These are phyloP conservation scores for Papilio gigon DNA, from an alignment of 2,888 invertebrate genomes.

Conservation along the genomic window DNA sequence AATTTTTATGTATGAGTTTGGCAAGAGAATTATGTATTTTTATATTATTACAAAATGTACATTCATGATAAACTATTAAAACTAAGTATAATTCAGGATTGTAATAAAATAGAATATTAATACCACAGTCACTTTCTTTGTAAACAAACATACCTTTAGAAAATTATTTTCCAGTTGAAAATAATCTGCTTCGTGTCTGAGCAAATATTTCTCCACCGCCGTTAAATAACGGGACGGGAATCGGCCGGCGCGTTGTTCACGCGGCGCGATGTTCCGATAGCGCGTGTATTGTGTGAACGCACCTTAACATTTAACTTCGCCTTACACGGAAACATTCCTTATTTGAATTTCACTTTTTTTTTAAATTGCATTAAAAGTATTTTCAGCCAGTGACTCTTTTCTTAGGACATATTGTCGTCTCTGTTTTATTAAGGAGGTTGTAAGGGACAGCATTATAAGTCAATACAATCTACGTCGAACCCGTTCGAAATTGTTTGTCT, in stretches of 20 bases:
- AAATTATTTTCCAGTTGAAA: slow-evolving; percentile 37
- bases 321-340: slow-evolving; percentile 50
- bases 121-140: neutral
- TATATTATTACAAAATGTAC: too few relatives aligned
- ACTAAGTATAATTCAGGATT: too few relatives aligned
- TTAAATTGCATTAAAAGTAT: slow-evolving; percentile 3
- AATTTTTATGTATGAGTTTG: neutral
- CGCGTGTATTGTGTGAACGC: slow-evolving; percentile 61
- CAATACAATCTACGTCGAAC: too few relatives aligned
- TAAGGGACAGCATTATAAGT: too few relatives aligned
- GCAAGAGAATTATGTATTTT: too few relatives aligned
- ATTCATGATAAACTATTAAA: too few relatives aligned
- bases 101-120: neutral
- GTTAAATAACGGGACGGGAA: slow-evolving; percentile 62
- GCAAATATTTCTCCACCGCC: slow-evolving; percentile 61
- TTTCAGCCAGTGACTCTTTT: slow-evolving; percentile 2
- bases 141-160: neutral
- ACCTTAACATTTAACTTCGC: slow-evolving; percentile 66
- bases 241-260: slow-evolving; percentile 78
- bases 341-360: slow-evolving; percentile 52
- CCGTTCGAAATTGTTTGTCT: too few relatives aligned
- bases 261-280: slow-evolving; percentile 67
- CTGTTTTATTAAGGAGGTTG: neutral
- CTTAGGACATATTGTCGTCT: neutral
- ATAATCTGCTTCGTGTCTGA: slow-evolving; percentile 51